Base-by-base conservation (phyloP, 2,113 vertebrate genomes). In the Pluvianellus socialis region DNA sequence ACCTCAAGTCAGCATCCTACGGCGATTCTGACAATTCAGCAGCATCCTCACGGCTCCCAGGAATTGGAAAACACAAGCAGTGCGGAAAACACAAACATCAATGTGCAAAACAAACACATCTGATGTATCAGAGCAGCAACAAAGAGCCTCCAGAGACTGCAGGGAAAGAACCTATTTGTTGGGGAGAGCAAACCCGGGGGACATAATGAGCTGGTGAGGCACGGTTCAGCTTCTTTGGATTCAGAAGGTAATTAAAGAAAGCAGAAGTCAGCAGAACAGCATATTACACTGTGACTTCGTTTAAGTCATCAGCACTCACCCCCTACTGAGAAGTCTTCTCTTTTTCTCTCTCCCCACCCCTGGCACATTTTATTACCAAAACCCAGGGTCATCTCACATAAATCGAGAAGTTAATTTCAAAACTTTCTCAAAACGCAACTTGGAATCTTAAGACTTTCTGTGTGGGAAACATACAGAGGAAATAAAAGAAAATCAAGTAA, bases 231-330 rank as follows among this genome's bases (percentile, higher is more conserved):
- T 91, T 90, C 53, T 88, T 6, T 3, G 52, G 62, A 92, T 92
- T 94, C 83, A 45, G 59, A 91, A 84, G 68, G 73, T 73, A 96
- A 97, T 96, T 96, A 97, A 79, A 59, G 83, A 80, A 94, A 86
- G 74, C 28, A 87, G 76, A 94, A 95, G 74, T 95, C 96, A 97
- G 96, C 92, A 96, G 94, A 96, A 89, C 45, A 71, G 77, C 56
- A 21, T 85, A 72, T 95, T 95, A 87, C 65, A 71, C n/a, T 1
- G 4, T 27, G 75, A 68, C 63, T 88, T 94, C 33, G 10, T 38
- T 62, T 73, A 82, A 94, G 38, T 70, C 73, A 91, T 91, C 91
- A 92, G 86, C 58, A 59, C 63, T 82, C 74, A 81, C 18, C 32
- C n/a, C 81, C 81, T 61, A 23, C 59, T 26, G 84, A 88, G 74